Evolutionary conservation across 2,888 invertebrate species (phyloP), one percentile per base, ranked within the genome.

Genomic region (Pammene fasciana): DNA sequence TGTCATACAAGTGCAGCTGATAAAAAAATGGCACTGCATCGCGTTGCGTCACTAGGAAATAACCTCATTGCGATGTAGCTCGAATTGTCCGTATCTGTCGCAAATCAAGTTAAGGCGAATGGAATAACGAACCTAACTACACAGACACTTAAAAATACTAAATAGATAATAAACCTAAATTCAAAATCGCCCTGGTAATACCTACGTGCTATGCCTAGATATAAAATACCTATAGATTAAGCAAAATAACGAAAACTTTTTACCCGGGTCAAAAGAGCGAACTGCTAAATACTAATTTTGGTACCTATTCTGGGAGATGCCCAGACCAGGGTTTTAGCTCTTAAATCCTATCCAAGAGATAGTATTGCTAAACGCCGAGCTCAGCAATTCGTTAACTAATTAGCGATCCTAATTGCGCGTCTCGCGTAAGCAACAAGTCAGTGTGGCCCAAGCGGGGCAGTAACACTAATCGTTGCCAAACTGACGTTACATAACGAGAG

Each of bases 381-480:
- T 6, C 18, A 14, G 2, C 26, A 45, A 18, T 13, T 45, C 10
- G 10, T 34, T 18, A 36, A 48, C 46, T 56, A 46, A 65, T 56
- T 46, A 65, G 41, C 16, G 7, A 11, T 65, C 16, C 38, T 66
- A 41, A 66, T 50, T 59, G 10, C 56, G 9, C 48, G 56, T 46
- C 50, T n/a, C 34, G 65, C 26, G 56, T 50, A 46, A 52, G 65
- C 60, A 64, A 68, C 72, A 76, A 76, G 73, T 77, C 59, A 73
- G 73, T 16, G 75, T 72, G 55, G 67, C 50, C 45, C 74, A 78
- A 75, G 75, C 76, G 52, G 75, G 77, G 72, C 77, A 73, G 76
- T 71, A 73, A 78, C 77, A 73, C 77, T 71, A 73, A 78, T 75
- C 73, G 79, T 74, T 86, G 87, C 87, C 87, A 88, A 88, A 84